A percentile compares a stretch with the other conserved stretches of the same genome.
These are phyloP conservation scores for Neodiprion virginianus DNA, from an alignment of 1,140 invertebrate species.

Conservation along the genomic window DNA sequence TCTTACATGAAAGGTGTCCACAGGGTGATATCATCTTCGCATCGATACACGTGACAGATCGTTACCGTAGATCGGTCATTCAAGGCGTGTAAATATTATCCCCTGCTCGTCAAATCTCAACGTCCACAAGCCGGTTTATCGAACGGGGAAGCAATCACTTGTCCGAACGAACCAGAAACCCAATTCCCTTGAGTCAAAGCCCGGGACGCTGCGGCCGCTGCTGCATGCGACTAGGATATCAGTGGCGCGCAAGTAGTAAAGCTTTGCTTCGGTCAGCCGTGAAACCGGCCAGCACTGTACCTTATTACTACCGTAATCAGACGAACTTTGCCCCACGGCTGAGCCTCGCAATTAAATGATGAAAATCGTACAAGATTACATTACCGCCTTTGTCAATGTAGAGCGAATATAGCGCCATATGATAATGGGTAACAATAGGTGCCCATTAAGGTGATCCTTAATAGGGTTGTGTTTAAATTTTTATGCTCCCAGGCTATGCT, in stretches of 20 bases:
- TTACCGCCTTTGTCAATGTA: no score
- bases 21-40: no score
- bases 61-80: no score
- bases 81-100: background rate
- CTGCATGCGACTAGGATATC: background rate
- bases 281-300: background rate
- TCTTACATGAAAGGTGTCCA: no score
- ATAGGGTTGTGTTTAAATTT: no score
- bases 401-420: no score
- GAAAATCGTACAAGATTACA: no score
- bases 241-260: slow-evolving; percentile 1
- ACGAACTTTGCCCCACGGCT: background rate
- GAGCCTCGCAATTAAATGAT: no score
- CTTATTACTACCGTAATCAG: background rate
- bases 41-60: no score
- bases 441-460: no score
- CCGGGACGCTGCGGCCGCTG: background rate
- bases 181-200: background rate
- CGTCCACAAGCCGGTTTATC: background rate
- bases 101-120: background rate
- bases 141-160: background rate
- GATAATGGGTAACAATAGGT: no score
- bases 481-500: no score
- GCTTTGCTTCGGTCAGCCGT: background rate
- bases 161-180: background rate